Evolutionary conservation across 2,888 invertebrate genomes (phyloP), one percentile per base, ranked within the genome.

Genomic region (Apamea sordens): DNA sequence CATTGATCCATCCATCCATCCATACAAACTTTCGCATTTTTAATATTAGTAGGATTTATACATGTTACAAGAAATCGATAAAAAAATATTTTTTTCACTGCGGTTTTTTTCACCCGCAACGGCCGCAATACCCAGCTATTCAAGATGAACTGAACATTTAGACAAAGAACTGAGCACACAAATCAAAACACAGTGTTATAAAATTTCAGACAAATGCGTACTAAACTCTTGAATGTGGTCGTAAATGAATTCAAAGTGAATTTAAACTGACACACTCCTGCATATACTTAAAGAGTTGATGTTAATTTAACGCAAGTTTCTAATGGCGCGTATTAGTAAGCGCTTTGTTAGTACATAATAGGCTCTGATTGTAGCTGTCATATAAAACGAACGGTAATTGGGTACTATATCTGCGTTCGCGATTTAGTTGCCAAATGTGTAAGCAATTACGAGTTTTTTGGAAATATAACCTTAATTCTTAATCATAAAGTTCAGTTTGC

Each of bases 321-420:
- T 71, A 87, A 80, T 80, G 63, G 70, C 74, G 50, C 75, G 41
- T 82, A 76, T 75, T 81, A 76, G 61, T 72, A 65, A 63, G 69
- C 36, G 75, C 65, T 77, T 72, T 77, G n/a, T 84, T 73, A 78
- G 47, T 82, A 78, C 69, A 70, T 84, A 77, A 82, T 82, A 67
- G 64, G 69, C 47, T 70, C 65, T 72, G 71, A 59, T 56, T 80
- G 59, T 67, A 76, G n/a, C 65, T 81, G 77, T 86, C 84, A 79
- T 83, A 73, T 83, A 77, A 70, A 74, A 76, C 65, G 65, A 78
- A 81, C 44, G 41, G 61, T 88, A 79, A 88, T 88, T 88, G 78
- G 63, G 59, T 70, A 76, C 53, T 53, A 53, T 53, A 56, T 56
- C 18, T 18, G 50, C 18, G 18, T 50, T 50, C 50, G 50, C 50